Evolutionary conservation across 2,888 invertebrate genomes (phyloP), one percentile per base, ranked within the genome.

Genomic region (Psylliodes chrysocephalus): DNA sequence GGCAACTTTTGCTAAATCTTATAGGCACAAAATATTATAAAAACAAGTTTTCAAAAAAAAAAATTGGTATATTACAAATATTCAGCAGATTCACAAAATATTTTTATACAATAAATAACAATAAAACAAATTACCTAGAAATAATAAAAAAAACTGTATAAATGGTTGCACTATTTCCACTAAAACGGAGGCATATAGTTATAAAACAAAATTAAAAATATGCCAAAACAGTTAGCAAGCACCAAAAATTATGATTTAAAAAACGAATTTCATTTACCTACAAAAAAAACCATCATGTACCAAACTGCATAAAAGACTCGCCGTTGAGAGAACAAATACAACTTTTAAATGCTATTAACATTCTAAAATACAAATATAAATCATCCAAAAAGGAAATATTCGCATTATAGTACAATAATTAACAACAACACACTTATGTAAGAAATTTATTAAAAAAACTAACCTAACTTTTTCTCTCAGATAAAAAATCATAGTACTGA

Each of bases 51-150:
- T 15, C 38, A 15, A 60, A 60, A 62, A 59, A 63, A 44, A 47
- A 18, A 49, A 44, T 22, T 22, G 22, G 28, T 63, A 66, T 66
- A 60, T 59, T 66, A 60, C 60, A 63, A 63, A 59, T 62, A 19
- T 63, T 12, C 19, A 63, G 53, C 53, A 60, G 35, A 49, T 42
- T 44, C 8, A 47, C 35, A 47, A 14, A 10, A 40, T 53, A 33
- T 46, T 19, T 61, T 40, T 33, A 49, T 56, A 64, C 28, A 59
- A 53, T 38, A 63, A 59, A 63, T 38, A 63, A 53, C 53, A 63
- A 40, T 22, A 25, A 38, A 49, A 59, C 38, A 53, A 54, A 57
- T 42, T 54, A 53, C 15, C 38, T 19, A 53, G 40, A 17, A 19
- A 12, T 10, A 6, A 30, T 30, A 6, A 30, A 30, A 30, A 30